These are phyloP conservation scores for Ennomos erosarius DNA, from an alignment of 2,888 invertebrate genomes.

Conservation along the genomic window DNA sequence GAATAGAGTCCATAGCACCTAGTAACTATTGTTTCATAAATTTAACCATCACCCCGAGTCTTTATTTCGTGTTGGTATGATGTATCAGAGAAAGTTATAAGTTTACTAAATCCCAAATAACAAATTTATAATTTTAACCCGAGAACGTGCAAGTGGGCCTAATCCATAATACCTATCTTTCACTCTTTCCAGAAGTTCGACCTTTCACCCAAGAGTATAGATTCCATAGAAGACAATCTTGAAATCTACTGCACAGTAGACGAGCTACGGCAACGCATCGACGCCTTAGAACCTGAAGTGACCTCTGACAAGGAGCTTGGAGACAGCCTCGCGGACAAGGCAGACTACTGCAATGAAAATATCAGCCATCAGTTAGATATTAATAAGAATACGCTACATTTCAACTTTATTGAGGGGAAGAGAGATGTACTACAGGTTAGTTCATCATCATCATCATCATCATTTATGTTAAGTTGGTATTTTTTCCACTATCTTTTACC, in stretches of 20 bases:
- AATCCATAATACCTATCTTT: too few species aligned
- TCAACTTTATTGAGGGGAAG: slow-evolving; percentile 81
- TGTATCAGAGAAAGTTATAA: too few species aligned
- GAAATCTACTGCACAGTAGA: slow-evolving; percentile 89
- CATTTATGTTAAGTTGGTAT: too few species aligned
- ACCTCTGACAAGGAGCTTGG: slow-evolving; percentile 56
- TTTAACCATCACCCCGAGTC: too few species aligned
- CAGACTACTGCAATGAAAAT: slow-evolving; percentile 57
- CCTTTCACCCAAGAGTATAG: slow-evolving; percentile 76
- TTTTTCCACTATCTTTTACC: too few species aligned
- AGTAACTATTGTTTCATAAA: too few species aligned
- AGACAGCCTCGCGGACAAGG: slow-evolving; percentile 50
- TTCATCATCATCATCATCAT: slow-evolving; percentile 4
- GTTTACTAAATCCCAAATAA: accelerated
- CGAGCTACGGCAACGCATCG: slow-evolving; percentile 85
- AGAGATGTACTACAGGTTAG: slow-evolving; percentile 75
- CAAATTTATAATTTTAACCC: too few species aligned
- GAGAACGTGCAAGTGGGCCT: too few species aligned
- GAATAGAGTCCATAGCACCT: too few species aligned
- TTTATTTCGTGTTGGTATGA: too few species aligned
- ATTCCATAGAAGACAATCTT: slow-evolving; percentile 84
- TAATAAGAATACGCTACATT: slow-evolving; percentile 75
- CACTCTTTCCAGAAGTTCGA: slow-evolving; percentile 73
- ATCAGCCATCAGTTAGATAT: slow-evolving; percentile 60
- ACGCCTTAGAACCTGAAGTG: slow-evolving; percentile 74